phyloP scores from a whole-genome alignment of 2,888 invertebrate genomes.

The Morpho deidamia region DNA sequence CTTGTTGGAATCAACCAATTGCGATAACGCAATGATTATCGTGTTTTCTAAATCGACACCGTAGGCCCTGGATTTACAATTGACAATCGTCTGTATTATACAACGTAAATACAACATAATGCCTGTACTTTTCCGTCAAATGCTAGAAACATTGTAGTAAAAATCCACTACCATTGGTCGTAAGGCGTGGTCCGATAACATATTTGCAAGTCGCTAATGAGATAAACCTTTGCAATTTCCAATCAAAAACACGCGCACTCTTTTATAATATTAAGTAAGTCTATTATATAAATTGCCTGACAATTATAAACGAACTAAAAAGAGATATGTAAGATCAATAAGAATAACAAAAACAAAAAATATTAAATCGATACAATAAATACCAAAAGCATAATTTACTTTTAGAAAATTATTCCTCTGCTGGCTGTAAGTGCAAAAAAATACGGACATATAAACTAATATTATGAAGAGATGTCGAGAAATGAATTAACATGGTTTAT shows the following conservation, averaged over 20 bases:
- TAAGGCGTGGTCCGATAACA: slow-evolving; percentile 34
- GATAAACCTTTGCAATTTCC: slow-evolving; percentile 19
- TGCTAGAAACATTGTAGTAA: slow-evolving; percentile 20
- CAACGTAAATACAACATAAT: slow-evolving; percentile 12
- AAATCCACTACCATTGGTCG: slow-evolving; percentile 29
- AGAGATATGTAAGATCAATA: too few species aligned
- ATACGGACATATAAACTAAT: too few species aligned
- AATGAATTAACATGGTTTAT: too few species aligned
- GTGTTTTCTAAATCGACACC: slow-evolving; percentile 25
- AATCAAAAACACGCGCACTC: background rate
- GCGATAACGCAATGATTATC: slow-evolving; percentile 14
- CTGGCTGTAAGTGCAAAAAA: too few species aligned
- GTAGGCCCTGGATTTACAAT: slow-evolving; percentile 23
- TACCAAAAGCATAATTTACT: too few species aligned
- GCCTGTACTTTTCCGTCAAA: slow-evolving; percentile 14
- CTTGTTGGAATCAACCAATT: slow-evolving; percentile 20
- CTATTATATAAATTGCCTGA: background rate
- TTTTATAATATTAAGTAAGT: slow-evolving; percentile 4
- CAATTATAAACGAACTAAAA: too few species aligned
- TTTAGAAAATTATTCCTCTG: too few species aligned
- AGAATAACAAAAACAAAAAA: too few species aligned
- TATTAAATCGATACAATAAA: too few species aligned
- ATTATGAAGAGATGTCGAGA: too few species aligned
- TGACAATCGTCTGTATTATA: slow-evolving; percentile 19
- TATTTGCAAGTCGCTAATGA: slow-evolving; percentile 26